Conservation (phyloP, 2,113 vertebrate species). For the Pogonocichla stellata region DNA sequence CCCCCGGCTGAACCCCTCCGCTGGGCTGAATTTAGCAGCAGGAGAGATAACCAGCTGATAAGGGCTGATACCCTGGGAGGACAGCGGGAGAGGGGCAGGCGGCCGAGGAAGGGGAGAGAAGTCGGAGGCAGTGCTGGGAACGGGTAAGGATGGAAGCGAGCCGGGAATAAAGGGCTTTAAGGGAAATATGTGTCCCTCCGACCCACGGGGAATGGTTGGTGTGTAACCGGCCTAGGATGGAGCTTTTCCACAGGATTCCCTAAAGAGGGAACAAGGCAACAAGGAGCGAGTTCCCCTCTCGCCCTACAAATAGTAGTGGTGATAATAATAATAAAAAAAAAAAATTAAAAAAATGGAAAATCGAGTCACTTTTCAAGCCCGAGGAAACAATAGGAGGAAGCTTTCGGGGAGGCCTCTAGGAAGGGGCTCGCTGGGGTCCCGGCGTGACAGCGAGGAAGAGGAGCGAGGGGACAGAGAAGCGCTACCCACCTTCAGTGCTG, state of each 20-base stretch:
- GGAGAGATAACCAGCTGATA: constrained; percentile 48
- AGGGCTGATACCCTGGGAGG: constrained; percentile 32
- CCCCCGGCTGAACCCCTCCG: constrained; percentile 33
- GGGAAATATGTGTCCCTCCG: neutral
- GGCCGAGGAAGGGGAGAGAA: neutral
- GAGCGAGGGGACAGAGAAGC: neutral
- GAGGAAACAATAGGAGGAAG: neutral
- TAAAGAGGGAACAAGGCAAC: neutral
- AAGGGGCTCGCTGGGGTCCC: neutral
- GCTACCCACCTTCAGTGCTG: constrained; percentile 36
- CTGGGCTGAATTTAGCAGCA: constrained; percentile 47
- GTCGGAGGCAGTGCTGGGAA: neutral
- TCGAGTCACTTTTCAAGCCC: neutral
- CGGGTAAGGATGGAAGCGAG: constrained; percentile 7
- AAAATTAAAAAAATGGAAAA: neutral
- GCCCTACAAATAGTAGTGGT: neutral
- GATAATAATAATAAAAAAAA: neutral
- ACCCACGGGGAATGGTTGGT: neutral
- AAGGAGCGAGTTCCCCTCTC: neutral
- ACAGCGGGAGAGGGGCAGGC: constrained; percentile 1
- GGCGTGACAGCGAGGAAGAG: neutral
- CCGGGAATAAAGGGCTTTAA: neutral
- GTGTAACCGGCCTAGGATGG: neutral
- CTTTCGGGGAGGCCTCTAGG: neutral
- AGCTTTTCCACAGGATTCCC: neutral